Evolutionary conservation across 2,888 invertebrate genomes (phyloP).

Genomic region (Apoda limacodes): DNA sequence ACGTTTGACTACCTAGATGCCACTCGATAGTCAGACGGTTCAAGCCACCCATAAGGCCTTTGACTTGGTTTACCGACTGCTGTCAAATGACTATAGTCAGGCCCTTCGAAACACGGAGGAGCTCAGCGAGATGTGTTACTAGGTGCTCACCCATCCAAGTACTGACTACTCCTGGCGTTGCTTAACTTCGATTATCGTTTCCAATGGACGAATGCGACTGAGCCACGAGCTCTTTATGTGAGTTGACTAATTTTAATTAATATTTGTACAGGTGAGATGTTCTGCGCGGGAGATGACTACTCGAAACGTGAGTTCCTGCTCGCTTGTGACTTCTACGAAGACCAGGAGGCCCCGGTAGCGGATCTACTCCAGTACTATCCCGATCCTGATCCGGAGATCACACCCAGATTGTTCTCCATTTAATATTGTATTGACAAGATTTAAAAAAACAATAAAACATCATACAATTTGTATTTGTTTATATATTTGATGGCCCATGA

Average conservation of each 20-base stretch:
- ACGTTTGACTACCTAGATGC: no score
- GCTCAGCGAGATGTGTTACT: no score
- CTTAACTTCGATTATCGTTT: no score
- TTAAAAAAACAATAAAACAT: no score
- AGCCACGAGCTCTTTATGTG: background rate
- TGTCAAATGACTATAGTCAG: no score
- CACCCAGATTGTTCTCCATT: conserved; percentile 37
- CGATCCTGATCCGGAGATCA: conserved; percentile 55
- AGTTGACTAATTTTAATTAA: background rate
- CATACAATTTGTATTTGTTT: background rate
- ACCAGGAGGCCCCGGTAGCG: conserved; percentile 59
- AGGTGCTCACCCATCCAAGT: no score
- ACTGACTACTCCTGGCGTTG: no score
- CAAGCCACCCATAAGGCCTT: no score
- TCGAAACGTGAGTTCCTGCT: conserved; percentile 56
- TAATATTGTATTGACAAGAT: background rate
- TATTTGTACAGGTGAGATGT: conserved; percentile 48
- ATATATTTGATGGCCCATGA: background rate
- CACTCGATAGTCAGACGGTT: no score
- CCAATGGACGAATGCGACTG: no score
- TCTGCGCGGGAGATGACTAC: conserved; percentile 60
- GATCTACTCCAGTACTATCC: conserved; percentile 59
- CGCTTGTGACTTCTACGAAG: conserved; percentile 62
- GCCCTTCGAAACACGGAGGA: no score
- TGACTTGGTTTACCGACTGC: no score